Base-by-base conservation (phyloP, 1,140 invertebrate species). In the Drosophila nannoptera region DNA sequence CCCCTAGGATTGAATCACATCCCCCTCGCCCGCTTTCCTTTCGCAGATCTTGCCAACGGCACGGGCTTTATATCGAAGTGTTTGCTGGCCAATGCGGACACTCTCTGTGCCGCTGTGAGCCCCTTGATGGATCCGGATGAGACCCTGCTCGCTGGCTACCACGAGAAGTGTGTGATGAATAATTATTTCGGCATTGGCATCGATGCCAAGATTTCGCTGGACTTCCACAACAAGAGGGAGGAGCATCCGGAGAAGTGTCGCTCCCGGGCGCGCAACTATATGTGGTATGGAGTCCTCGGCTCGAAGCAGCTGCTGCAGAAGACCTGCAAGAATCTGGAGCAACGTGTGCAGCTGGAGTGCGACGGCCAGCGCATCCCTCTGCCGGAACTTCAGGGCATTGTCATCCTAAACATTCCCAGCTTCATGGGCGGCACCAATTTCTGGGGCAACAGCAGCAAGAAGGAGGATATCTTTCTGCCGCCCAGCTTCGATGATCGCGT, bases 151-250 rank as follows among this genome's bases (percentile, higher is more conserved):
- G 96, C 97, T 90, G 96, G 97, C 4, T 98, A 97, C 90, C 95
- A 95, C 75, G 98, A 99, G 90, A 94, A 94, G 71, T 97, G 96
- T 72, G 97, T 99, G 0, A 99, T 99, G 98, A 99, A 99, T 89
- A 99, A 99, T 89, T 99, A 99, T 90, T 99, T 99, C 90, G 98
- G 98, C 1, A 99, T 99, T 88, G 98, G 98, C 9, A 97, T 99
- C 49, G 98, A 99, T 91, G 98, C 98, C 0, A 99, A 99, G 90
- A 99, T 99, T 31, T 97, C 97, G 7, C 90, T 99, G 7, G 97
- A 99, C 87, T 99, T 99, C 89, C 98, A 99, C 90, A 97, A 98
- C 81, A 98, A 98, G 90, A 91, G 98, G 32, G 98, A 99, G 89
- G 97, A 99, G 89, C 97, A 99, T 91, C 98, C 98, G 1, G 97